These are phyloP conservation scores for Salmo trutta DNA, from an alignment of 2,797 vertebrate species.

Conservation along the genomic window DNA sequence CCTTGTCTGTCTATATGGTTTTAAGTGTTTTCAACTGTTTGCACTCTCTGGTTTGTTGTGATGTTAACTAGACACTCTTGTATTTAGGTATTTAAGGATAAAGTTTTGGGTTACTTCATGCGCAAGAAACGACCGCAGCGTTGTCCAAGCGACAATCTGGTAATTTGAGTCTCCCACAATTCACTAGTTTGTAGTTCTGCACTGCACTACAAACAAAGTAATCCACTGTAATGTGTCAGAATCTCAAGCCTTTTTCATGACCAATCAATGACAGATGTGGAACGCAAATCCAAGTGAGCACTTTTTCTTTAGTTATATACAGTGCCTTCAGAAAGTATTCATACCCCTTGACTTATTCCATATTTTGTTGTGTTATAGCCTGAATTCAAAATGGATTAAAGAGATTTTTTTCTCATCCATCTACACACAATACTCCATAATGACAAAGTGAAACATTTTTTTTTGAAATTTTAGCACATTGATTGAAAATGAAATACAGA, in stretches of 20 bases:
- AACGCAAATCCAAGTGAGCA: constrained; percentile 12
- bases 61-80: constrained; percentile 44
- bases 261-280: background rate
- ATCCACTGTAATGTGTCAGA: constrained; percentile 28
- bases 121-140: constrained; percentile 82
- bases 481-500: no score
- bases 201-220: constrained; percentile 1
- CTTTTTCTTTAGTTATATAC: constrained; percentile 3
- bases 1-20: background rate
- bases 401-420: no score
- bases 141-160: constrained; percentile 85
- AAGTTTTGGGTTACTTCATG: constrained; percentile 83
- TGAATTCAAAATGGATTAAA: no score
- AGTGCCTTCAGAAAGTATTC: no score
- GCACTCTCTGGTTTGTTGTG: background rate
- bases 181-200: constrained; percentile 27
- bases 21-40: background rate
- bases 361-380: no score
- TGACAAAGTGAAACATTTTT: no score
- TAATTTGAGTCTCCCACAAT: constrained; percentile 70
- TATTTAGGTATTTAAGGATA: constrained; percentile 88
- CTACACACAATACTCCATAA: no score
- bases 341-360: no score
- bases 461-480: no score
- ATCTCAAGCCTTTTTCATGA: constrained; percentile 42